Evolutionary conservation across 2,888 invertebrate genomes (phyloP), one percentile per base, ranked within the genome.

Genomic region (Cheilosia pagana): DNA sequence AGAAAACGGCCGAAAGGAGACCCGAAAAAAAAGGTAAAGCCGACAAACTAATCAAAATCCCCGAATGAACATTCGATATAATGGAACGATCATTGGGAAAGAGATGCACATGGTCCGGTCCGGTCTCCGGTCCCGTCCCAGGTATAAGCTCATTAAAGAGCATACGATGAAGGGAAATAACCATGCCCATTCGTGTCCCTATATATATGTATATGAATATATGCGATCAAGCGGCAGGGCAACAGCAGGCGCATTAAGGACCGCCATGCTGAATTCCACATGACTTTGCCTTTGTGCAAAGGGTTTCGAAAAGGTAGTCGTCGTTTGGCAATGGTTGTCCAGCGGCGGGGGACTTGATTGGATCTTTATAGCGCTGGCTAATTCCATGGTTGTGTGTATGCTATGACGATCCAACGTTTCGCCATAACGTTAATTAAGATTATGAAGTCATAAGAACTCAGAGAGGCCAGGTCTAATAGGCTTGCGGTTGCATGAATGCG

Each of bases 391-490:
- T 57, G 70, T 78, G 81, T 81, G 70, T 78, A 77, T 81, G 77
- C 72, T 72, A 79, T 86, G 79, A 72, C 68, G 86, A 65, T 39
- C 78, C 74, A 70, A 77, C 77, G 79, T 63, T 74, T 74, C 72
- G 76, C 60, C 68, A 52, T 90, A 91, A 91, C 91, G 91, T 91
- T 91, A 91, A 91, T 91, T 91, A 91, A 91, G 91, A 91, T 91
- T 91, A 91, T 91, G 91, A 91, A 91, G 91, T 91, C 91, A 91
- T 91, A 91, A 91, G 91, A 91, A 78, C 79, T 79, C 41, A 10
- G 28, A 43, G 35, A 35, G 50, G 62, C 53, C 74, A 60, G 70
- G 53, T 79, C 79, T 83, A 83, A 81, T 75, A 85, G 85, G 81
- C 75, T 81, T 28, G 65, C 43, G 53, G 68, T 76, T 65, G 86